Conservation (phyloP, 37 sponge, comb jelly and placozoan genomes). For the Beroe ovata region DNA sequence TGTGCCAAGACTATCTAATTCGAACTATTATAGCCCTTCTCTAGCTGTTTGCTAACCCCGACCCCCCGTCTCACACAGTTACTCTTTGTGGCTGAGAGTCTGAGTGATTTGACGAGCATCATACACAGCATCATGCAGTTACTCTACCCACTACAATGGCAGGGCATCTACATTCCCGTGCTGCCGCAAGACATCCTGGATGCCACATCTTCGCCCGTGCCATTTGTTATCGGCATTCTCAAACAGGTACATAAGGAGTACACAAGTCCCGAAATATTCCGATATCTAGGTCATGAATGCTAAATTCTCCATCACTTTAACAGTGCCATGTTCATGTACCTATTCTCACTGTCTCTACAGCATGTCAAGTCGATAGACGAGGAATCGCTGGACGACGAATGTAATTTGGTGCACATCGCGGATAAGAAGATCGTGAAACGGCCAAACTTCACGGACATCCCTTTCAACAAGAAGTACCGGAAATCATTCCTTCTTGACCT, state of each 20-base stretch:
- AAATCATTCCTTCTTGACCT: slow-evolving; percentile 24
- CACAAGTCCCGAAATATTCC: too few relatives aligned
- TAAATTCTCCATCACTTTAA: too few relatives aligned
- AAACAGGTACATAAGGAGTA: too few relatives aligned
- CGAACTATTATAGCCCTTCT: too few relatives aligned
- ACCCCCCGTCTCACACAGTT: background rate
- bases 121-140: slow-evolving; percentile 61
- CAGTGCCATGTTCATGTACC: too few relatives aligned
- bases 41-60: too few relatives aligned
- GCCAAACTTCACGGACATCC: slow-evolving; percentile 66
- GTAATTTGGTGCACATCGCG: slow-evolving; percentile 23
- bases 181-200: slow-evolving; percentile 49
- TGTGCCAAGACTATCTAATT: too few relatives aligned
- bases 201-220: slow-evolving; percentile 58
- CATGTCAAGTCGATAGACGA: slow-evolving; percentile 49
- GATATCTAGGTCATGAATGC: too few relatives aligned
- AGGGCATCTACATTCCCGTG: slow-evolving; percentile 64
- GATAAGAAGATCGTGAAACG: slow-evolving; percentile 41
- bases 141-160: slow-evolving; percentile 59
- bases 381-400: slow-evolving; percentile 61
- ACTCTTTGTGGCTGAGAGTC: slow-evolving; percentile 47
- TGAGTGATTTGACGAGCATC: slow-evolving; percentile 37
- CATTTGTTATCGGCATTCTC: slow-evolving; percentile 62
- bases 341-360: too few relatives aligned
- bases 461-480: slow-evolving; percentile 66